These are phyloP conservation scores for Pangasius sanitwongsei DNA, from an alignment of 2,797 vertebrate species.

Conservation along the genomic window DNA sequence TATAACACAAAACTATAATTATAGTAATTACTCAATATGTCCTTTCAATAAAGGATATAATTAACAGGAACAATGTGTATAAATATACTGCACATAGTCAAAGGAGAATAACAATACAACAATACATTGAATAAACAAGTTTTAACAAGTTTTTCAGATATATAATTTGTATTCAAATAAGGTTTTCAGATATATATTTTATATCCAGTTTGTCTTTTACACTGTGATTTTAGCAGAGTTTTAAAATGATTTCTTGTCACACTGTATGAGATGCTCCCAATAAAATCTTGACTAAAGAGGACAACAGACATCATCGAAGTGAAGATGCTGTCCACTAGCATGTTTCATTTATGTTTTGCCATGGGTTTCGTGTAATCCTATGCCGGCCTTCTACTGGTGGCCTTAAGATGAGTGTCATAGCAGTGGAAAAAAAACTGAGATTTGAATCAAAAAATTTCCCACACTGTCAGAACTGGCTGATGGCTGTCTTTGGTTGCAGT, in stretches of 20 bases:
- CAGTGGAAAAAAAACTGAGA: neutral
- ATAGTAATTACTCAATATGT: neutral
- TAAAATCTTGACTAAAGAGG: neutral
- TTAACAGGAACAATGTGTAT: neutral
- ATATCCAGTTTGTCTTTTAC: neutral
- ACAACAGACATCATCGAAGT: neutral
- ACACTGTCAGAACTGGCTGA: neutral
- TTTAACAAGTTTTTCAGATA: neutral
- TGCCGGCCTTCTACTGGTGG: neutral
- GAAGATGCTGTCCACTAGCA: neutral
- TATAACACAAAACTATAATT: neutral
- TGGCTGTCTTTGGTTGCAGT: neutral
- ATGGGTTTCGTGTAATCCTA: neutral
- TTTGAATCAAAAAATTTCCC: neutral
- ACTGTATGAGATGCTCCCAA: neutral
- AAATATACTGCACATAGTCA: neutral
- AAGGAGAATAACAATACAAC: neutral
- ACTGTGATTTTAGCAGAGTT: neutral
- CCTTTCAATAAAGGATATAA: neutral
- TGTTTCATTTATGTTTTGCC: neutral
- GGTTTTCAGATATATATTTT: neutral
- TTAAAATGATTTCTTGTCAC: neutral
- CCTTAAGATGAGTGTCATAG: neutral
- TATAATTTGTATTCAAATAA: no score
- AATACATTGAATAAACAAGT: neutral